These are phyloP conservation scores for Bugula neritina DNA, from an alignment of 2,888 invertebrate species.

Conservation along the genomic window DNA sequence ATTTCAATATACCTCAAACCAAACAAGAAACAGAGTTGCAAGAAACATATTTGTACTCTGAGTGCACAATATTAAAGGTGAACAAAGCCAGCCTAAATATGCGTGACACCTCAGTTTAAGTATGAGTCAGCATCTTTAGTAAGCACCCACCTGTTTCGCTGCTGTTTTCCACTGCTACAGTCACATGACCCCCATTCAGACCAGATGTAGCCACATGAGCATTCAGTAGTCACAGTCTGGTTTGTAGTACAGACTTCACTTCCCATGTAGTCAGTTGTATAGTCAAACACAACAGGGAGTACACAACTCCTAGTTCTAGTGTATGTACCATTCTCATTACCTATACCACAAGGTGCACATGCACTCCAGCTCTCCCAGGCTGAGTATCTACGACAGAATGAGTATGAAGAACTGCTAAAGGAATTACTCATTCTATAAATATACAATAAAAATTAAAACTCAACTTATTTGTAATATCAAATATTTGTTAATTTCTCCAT, in stretches of 20 bases:
- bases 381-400: not conserved
- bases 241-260: not conserved
- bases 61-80: not conserved
- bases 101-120: too few relatives aligned
- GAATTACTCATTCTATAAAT: too few relatives aligned
- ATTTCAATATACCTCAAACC: not conserved
- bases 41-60: not conserved
- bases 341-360: constrained; percentile 19
- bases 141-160: constrained; percentile 10
- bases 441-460: too few relatives aligned
- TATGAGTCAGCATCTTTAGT: too few relatives aligned
- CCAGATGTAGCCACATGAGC: constrained; percentile 13
- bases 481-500: too few relatives aligned
- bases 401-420: too few relatives aligned
- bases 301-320: constrained; percentile 11
- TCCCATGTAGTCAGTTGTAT: not conserved
- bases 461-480: too few relatives aligned
- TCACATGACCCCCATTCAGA: constrained; percentile 17
- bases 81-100: too few relatives aligned
- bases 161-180: constrained; percentile 7
- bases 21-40: not conserved
- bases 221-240: not conserved
- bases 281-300: not conserved
- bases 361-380: not conserved
- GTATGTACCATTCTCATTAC: not conserved